These are phyloP conservation scores for Pachymerium ferrugineum DNA, from an alignment of 2,888 invertebrate genomes.

Conservation along the genomic window DNA sequence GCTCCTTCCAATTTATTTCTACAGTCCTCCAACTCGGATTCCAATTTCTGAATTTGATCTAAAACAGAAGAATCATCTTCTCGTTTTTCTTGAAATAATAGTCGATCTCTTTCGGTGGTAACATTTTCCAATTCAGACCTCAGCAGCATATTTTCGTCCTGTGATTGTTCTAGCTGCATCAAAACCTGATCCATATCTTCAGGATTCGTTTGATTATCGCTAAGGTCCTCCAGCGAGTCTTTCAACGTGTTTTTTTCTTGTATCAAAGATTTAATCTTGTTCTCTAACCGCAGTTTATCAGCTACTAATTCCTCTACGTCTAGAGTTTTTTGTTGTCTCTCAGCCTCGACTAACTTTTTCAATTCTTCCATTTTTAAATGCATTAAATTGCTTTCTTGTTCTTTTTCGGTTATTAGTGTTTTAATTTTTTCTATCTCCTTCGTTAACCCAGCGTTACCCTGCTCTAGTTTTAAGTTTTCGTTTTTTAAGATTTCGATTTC, in stretches of 20 bases:
- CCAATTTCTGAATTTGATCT: background rate
- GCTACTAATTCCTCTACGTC: background rate
- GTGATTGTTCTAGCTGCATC: background rate
- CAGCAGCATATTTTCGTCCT: background rate
- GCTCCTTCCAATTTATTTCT: conserved; percentile 2
- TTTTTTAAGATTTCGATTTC: background rate
- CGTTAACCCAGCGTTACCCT: background rate
- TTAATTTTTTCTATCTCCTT: background rate
- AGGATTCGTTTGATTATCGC: background rate
- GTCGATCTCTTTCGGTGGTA: conserved; percentile 1
- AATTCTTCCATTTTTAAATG: background rate
- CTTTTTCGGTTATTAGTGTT: background rate
- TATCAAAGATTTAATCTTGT: background rate
- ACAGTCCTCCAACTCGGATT: background rate
- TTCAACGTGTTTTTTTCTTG: background rate
- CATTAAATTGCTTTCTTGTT: background rate
- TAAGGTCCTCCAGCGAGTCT: background rate
- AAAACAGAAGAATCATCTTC: background rate
- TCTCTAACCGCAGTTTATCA: background rate
- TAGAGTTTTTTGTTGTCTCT: background rate
- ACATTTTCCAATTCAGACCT: conserved; percentile 6
- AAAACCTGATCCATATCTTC: background rate
- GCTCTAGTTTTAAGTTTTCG: background rate
- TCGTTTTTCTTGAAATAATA: conserved; percentile 17
- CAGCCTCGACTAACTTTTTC: background rate